A percentile compares a stretch with the other conserved stretches of the same genome.
Evolutionary conservation across 2,888 invertebrate species (phyloP).

Genomic region (Siphlonurus alternatus): DNA sequence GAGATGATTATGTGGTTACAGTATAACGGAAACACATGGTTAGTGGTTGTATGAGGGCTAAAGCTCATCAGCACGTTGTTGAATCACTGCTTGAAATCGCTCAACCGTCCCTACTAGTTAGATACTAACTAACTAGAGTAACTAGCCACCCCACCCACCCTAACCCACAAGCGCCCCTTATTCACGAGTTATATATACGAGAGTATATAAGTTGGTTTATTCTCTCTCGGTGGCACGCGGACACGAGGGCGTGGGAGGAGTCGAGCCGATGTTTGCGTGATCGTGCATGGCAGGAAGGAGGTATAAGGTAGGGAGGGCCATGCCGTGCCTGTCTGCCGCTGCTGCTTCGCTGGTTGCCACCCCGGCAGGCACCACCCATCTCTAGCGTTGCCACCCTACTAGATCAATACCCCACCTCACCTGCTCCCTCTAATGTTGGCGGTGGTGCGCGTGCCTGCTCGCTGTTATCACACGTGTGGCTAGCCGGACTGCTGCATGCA

Average conservation of each 20-base stretch:
- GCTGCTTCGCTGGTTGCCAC: too few species aligned
- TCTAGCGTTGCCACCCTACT: not conserved
- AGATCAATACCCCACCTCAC: not conserved
- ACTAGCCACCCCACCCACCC: too few species aligned
- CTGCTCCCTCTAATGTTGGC: not conserved
- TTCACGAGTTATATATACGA: not conserved
- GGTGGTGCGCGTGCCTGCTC: not conserved
- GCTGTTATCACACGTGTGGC: not conserved
- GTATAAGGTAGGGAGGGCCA: too few species aligned
- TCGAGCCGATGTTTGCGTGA: not conserved
- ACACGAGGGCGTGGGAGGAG: not conserved
- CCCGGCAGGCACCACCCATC: not conserved
- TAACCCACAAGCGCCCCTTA: not conserved
- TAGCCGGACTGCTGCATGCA: too few species aligned
- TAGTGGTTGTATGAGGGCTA: not conserved
- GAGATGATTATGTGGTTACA: not conserved
- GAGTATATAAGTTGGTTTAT: not conserved
- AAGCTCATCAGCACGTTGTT: not conserved
- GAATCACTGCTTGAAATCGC: not conserved
- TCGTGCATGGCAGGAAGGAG: too few species aligned
- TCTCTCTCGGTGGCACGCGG: too few species aligned
- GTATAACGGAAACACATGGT: not conserved
- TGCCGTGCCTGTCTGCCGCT: not conserved
- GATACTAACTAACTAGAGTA: too few species aligned
- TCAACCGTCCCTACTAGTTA: too few species aligned